phyloP scores from a whole-genome alignment of 2,888 invertebrate genomes.

The Spodoptera littoralis region DNA sequence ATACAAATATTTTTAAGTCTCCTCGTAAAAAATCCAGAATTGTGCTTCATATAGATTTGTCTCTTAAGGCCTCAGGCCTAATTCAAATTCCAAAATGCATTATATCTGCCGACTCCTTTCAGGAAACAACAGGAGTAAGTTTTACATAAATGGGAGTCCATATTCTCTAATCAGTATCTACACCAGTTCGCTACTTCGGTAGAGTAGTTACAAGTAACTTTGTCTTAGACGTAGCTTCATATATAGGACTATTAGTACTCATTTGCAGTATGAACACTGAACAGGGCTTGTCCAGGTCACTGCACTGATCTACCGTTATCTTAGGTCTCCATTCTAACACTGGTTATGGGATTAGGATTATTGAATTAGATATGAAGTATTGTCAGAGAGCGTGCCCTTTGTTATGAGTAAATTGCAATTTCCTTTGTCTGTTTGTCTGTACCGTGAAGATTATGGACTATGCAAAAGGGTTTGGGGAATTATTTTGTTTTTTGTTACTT shows the following conservation, averaged over 20 bases:
- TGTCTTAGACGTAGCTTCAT: slow-evolving; percentile 57
- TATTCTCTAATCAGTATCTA: slow-evolving; percentile 72
- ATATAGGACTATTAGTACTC: slow-evolving; percentile 75
- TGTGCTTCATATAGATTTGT: too few species aligned
- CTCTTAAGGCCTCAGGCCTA: too few species aligned
- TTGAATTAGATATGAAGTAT: slow-evolving; percentile 34
- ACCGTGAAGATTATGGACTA: slow-evolving; percentile 1
- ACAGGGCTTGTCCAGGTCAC: slow-evolving; percentile 66
- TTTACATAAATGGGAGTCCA: slow-evolving; percentile 15
- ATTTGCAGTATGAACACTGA: slow-evolving; percentile 73
- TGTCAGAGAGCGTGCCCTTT: slow-evolving; percentile 25
- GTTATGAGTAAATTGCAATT: slow-evolving; percentile 10
- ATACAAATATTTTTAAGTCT: too few species aligned
- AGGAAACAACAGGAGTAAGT: too few species aligned
- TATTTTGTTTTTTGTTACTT: neutral
- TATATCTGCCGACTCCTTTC: too few species aligned
- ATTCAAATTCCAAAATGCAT: too few species aligned
- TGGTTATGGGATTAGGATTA: slow-evolving; percentile 48
- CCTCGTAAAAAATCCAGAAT: too few species aligned
- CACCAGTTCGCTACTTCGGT: slow-evolving; percentile 74
- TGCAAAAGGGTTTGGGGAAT: neutral
- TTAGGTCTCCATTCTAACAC: slow-evolving; percentile 64
- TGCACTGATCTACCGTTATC: slow-evolving; percentile 78
- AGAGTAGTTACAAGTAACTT: slow-evolving; percentile 62
- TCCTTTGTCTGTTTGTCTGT: slow-evolving; percentile 12